Base-by-base conservation (phyloP, 2,888 invertebrate species). In the Stenchaetothrips biformis region DNA sequence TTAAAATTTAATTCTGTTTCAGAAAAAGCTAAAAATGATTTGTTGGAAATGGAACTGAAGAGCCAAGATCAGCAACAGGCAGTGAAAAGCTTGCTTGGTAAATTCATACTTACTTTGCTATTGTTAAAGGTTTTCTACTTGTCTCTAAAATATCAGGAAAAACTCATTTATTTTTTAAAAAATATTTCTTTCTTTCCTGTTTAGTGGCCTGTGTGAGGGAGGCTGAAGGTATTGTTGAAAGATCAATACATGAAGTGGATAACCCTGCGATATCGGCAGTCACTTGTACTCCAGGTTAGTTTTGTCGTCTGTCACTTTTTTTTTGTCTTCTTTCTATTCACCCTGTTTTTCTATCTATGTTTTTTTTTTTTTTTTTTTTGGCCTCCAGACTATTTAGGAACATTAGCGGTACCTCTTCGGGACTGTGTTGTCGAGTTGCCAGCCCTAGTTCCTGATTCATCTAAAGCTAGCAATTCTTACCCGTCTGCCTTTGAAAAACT, bases 261-360 rank as follows among this genome's bases (percentile, higher is more conserved):
- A 92, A 92, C 86, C 92, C 92, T 9, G 90, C 92, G 2, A 88
- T 92, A 83, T 89, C 91, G 0, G 90, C 91, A 16, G 87, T 91
- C 67, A 90, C 90, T 18, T 92, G 92, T 84, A 90, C 91, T 78
- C 90, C 92, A 77, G 89, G 89, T 89, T 48, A 79, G 25, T 59
- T 81, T 27, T 79, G 62, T 62, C 13, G n/a, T 21, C n/a, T 81
- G 7, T 16, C 11, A n/a, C 77, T 18, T 62, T 77, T 7, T 27
- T 18, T 74, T 25, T 7, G 47, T 77, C 1, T 78, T 62, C 48
- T 59, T 59, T 37, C 13, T 49, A 0, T 37, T n/a, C 37, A 11
- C 16, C 62, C 0, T 81, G n/a, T 27, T 62, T n/a, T 37, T 47
- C 48, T 0, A 21, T 48, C 16, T 62, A 80, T 2, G 18, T 67